phyloP scores from a whole-genome alignment of 1,140 invertebrate species.

The Oppia nitens region DNA sequence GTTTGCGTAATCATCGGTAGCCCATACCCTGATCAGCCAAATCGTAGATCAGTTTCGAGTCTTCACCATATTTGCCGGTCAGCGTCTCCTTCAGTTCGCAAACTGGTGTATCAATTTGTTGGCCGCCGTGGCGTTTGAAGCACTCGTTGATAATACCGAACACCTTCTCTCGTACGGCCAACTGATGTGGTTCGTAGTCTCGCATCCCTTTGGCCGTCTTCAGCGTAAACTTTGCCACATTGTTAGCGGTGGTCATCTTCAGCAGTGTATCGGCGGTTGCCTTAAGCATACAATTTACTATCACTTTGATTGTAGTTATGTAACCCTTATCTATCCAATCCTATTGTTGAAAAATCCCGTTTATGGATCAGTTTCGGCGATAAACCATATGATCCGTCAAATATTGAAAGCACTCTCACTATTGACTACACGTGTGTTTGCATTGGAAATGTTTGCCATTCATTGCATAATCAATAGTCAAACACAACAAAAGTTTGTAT shows the following conservation, averaged over 20 bases:
- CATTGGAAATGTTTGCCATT: too few relatives aligned
- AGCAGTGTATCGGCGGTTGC: background rate
- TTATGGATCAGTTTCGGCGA: slow-evolving; percentile 24
- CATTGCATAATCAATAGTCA: too few relatives aligned
- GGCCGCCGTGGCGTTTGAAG: slow-evolving; percentile 95
- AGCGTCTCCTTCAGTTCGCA: slow-evolving; percentile 98
- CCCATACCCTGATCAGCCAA: slow-evolving; percentile 87
- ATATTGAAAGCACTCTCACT: too few relatives aligned
- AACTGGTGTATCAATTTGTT: slow-evolving; percentile 95
- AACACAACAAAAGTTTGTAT: too few relatives aligned
- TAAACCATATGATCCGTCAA: too few relatives aligned
- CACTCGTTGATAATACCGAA: slow-evolving; percentile 70
- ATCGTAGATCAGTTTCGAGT: slow-evolving; percentile 97
- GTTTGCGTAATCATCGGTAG: too few relatives aligned
- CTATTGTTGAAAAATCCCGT: background rate
- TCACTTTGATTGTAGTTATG: background rate
- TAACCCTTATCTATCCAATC: too few relatives aligned
- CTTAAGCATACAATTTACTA: background rate
- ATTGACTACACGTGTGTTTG: too few relatives aligned
- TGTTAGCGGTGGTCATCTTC: background rate
- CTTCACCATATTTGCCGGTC: slow-evolving; percentile 98
- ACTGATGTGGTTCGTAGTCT: slow-evolving; percentile 85
- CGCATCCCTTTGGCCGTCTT: slow-evolving; percentile 60
- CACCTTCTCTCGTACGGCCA: slow-evolving; percentile 74
- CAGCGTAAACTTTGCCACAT: slow-evolving; percentile 15